Evolutionary conservation across 2,888 invertebrate species (phyloP), one percentile per base, ranked within the genome.

Genomic region (Aethes cnicana): DNA sequence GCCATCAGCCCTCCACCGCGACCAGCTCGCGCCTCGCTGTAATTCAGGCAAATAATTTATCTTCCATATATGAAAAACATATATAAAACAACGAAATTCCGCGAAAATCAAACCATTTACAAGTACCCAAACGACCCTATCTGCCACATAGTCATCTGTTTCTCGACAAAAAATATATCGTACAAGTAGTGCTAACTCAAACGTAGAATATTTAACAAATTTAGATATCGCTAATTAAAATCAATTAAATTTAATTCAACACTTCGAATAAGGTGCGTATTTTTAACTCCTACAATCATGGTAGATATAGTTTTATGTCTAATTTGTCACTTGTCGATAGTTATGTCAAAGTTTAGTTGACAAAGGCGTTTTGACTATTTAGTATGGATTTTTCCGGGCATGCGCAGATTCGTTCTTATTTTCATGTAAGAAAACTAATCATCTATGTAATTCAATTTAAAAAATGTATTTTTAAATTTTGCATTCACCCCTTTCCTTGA

Each of bases 111-210:
- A n/a, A 72, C 55, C 14, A 66, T 72, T 56, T 72, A 69, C 60
- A 68, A 77, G 57, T 77, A 74, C 56, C 74, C 77, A 48, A 78
- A 73, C 65, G 81, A 83, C 30, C 81, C 81, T 18, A 59, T 75
- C 37, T 69, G 79, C 23, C 83, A 86, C 43, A 82, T 85, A 65
- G 58, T 85, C 4, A 87, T 87, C 48, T 74, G 81, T 68, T 86
- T 89, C 58, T 88, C 88, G 16, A 87, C 87, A 0, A 87, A 89
- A 75, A 88, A 87, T 67, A 88, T 89, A 56, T 83, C 85, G 1
- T 88, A 88, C 55, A 89, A 84, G 65, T 88, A 88, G 88, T 85
- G 82, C 47, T 65, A 25, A 55, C 47, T 58, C 48, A 57, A 55
- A 37, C 41, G 25, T 63, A 59, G 42, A 28, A 39, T 44, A 43